Conservation (phyloP, 2,797 vertebrate species). For the Cossypha heuglini region DNA sequence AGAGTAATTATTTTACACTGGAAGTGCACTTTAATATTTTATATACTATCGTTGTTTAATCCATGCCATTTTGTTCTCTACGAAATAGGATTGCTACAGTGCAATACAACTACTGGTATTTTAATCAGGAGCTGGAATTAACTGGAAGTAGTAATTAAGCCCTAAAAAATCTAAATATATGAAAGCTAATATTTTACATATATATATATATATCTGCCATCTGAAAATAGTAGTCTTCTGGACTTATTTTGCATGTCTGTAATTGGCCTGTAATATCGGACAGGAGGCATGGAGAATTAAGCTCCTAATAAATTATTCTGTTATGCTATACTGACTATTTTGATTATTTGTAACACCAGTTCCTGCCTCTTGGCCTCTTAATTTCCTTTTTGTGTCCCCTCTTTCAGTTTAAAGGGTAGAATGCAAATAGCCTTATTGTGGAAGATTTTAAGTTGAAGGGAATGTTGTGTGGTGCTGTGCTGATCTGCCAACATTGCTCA, state of each 20-base stretch:
- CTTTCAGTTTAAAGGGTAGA: not conserved
- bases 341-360: not conserved
- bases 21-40: slow-evolving; percentile 30
- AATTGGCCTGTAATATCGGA: not conserved
- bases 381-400: not conserved
- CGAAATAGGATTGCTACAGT: not conserved
- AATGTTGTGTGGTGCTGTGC: not conserved
- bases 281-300: not conserved
- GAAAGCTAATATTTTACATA: not conserved
- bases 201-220: not conserved
- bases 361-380: not conserved
- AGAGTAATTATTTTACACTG: slow-evolving; percentile 42
- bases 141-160: not conserved
- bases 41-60: not conserved
- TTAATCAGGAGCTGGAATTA: not conserved
- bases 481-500: not conserved
- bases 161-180: not conserved
- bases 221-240: not conserved
- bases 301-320: not conserved
- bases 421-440: not conserved
- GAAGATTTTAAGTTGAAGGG: not conserved
- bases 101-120: not conserved
- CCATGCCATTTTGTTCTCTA: not conserved
- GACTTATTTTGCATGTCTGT: not conserved
- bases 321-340: not conserved